These are phyloP conservation scores for Eudemis profundana DNA, from an alignment of 2,888 invertebrate species.

Conservation along the genomic window DNA sequence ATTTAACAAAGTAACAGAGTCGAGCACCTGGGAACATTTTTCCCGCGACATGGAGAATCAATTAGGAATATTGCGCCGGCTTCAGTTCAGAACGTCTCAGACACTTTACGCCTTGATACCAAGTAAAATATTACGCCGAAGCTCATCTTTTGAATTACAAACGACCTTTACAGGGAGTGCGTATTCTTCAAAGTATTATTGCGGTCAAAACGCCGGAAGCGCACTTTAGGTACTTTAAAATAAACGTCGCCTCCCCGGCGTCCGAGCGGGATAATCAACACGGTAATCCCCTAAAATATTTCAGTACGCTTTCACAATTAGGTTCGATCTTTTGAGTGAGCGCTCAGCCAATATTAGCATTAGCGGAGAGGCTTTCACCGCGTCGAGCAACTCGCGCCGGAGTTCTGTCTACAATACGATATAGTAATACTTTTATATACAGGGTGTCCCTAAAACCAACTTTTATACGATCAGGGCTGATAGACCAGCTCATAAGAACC, in stretches of 20 bases:
- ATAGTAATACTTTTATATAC: too few species aligned
- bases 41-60: slow-evolving; percentile 12
- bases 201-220: slow-evolving; percentile 4
- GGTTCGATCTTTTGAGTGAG: slow-evolving; percentile 30
- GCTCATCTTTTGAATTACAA: not conserved
- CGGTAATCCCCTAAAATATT: slow-evolving; percentile 26
- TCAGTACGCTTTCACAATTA: slow-evolving; percentile 15
- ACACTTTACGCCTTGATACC: not conserved
- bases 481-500: too few species aligned
- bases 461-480: too few species aligned
- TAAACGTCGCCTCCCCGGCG: not conserved
- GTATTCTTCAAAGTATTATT: slow-evolving; percentile 4
- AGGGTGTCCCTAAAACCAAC: too few species aligned
- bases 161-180: too few species aligned
- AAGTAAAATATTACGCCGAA: not conserved
- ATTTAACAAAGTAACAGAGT: not conserved
- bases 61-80: slow-evolving; percentile 11
- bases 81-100: not conserved
- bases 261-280: slow-evolving; percentile 8
- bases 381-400: not conserved
- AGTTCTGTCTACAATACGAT: not conserved
- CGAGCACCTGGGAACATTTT: not conserved
- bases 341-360: slow-evolving; percentile 34
- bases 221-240: slow-evolving; percentile 11
- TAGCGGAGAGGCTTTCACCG: slow-evolving; percentile 14